Evolutionary conservation across 2,888 invertebrate genomes (phyloP), one percentile per base, ranked within the genome.

Genomic region (Synergus itoensis): DNA sequence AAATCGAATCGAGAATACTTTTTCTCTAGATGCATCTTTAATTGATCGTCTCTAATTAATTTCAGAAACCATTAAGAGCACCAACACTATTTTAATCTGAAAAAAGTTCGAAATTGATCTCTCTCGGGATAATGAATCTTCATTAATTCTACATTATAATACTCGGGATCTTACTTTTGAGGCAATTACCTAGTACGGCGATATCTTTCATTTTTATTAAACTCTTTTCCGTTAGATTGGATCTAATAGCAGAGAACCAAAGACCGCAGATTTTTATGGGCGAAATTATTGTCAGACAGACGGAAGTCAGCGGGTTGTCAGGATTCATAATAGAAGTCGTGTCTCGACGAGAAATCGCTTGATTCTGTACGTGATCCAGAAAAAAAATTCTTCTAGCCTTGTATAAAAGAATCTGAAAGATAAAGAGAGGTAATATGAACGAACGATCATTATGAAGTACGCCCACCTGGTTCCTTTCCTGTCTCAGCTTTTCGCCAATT

Each of bases 261-360:
- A 53, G 36, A 53, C 48, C 28, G n/a, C 28, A 28, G 53, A 73
- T 73, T 73, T 53, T 53, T 36, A 73, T 4, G 9, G 28, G n/a
- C 11, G 28, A 53, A 73, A 73, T 53, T 73, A 73, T 73, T 53
- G 48, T 48, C n/a, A 73, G 36, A 28, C n/a, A 53, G 45, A 53
- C 36, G 28, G 36, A 53, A 73, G 53, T 73, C 53, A 53, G 53
- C 53, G 73, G 73, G 9, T 73, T 73, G 36, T 53, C 53, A 11
- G n/a, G 53, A 53, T 12, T 1, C 14, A 36, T 73, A 73, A 73
- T 73, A n/a, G 16, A 73, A 73, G 21, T 73, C 73, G 73, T 73
- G 73, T 53, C 48, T 36, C 53, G 53, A 73, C 48, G 73, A 73
- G 73, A 73, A 73, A 36, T 73, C 73, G 53, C 73, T 73, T 48